Evolutionary conservation across 1,140 invertebrate genomes (phyloP), one percentile per base, ranked within the genome.

Genomic region (Cecropterus lyciades): DNA sequence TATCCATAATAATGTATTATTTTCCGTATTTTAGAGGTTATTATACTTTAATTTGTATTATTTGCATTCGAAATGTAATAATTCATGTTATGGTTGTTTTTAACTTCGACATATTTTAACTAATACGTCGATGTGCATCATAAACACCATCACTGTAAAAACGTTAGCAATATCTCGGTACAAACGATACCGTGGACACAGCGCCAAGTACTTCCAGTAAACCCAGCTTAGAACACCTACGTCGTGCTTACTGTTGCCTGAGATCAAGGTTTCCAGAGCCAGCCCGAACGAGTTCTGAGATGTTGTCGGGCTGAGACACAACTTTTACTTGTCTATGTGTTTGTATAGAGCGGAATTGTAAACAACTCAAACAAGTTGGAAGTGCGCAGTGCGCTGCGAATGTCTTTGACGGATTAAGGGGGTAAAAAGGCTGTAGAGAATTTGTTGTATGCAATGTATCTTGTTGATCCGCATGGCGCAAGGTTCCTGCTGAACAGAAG

Each of bases 251-350:
- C 57, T 37, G 57, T 60, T 60, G 57, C 57, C 24, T 48, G 57
- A 60, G 57, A 60, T 60, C 57, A 60, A 60, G 57, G 57, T 60
- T 60, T 60, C 56, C 15, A 60, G 45, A 60, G 45, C 57, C 57
- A 62, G 57, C 57, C 57, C 57, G 45, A 49, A 62, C 57, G 46
- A 62, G 57, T 62, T 62, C 57, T 37, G 57, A 60, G 56, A 62
- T 60, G 43, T 60, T 60, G 57, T 60, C 43, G 42, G 15, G 27
- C 15, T 15, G 57, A 60, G 57, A 49, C 57, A 60, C 57, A 60
- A 60, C 57, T 60, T 60, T 60, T 60, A 60, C 57, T 49, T 17
- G 57, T 27, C 43, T 60, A 60, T 60, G 43, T 60, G 56, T 37
- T 17, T 60, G 45, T 60, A 27, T 48, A 7, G 56, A 59, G 24